phyloP scores from a whole-genome alignment of 2,888 invertebrate genomes.

The Drosophila paranaensis region DNA sequence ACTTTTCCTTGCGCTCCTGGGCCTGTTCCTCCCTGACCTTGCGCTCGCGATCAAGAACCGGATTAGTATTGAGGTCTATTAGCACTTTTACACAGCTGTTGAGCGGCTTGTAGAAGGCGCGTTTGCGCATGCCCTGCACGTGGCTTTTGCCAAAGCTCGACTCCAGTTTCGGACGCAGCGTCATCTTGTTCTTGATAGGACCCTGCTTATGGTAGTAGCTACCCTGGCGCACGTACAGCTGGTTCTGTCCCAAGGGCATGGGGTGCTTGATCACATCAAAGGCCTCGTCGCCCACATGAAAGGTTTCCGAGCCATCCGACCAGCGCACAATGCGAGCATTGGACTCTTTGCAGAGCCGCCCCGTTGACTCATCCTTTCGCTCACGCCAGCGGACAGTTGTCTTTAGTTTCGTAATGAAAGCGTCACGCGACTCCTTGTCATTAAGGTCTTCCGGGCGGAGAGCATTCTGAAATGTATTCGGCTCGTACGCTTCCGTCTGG shows the following conservation, averaged over 20 bases:
- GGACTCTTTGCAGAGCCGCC: slow-evolving; percentile 38
- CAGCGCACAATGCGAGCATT: slow-evolving; percentile 55
- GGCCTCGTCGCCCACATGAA: slow-evolving; percentile 59
- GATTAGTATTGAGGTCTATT: slow-evolving; percentile 36
- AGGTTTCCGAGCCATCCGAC: slow-evolving; percentile 59
- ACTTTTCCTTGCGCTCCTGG: slow-evolving; percentile 22
- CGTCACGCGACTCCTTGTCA: slow-evolving; percentile 21
- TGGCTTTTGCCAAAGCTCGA: slow-evolving; percentile 47
- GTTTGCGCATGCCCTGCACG: slow-evolving; percentile 41
- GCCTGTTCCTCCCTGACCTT: slow-evolving; percentile 34
- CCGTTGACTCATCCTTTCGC: slow-evolving; percentile 11
- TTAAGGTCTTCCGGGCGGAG: slow-evolving; percentile 16
- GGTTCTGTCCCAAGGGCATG: slow-evolving; percentile 11
- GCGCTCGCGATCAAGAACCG: slow-evolving; percentile 37
- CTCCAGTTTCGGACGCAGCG: slow-evolving; percentile 52
- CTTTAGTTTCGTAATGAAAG: slow-evolving; percentile 33
- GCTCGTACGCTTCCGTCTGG: slow-evolving; percentile 22
- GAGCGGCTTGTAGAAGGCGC: slow-evolving; percentile 33
- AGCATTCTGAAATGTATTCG: background rate
- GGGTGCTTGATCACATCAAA: slow-evolving; percentile 49
- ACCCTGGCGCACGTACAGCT: slow-evolving; percentile 37
- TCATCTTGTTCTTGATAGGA: slow-evolving; percentile 42
- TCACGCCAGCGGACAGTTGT: slow-evolving; percentile 57
- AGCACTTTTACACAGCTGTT: slow-evolving; percentile 37
- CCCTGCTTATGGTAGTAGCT: slow-evolving; percentile 39